Evolutionary conservation across 1,140 invertebrate genomes (phyloP).

Genomic region (Eurosta solidaginis): DNA sequence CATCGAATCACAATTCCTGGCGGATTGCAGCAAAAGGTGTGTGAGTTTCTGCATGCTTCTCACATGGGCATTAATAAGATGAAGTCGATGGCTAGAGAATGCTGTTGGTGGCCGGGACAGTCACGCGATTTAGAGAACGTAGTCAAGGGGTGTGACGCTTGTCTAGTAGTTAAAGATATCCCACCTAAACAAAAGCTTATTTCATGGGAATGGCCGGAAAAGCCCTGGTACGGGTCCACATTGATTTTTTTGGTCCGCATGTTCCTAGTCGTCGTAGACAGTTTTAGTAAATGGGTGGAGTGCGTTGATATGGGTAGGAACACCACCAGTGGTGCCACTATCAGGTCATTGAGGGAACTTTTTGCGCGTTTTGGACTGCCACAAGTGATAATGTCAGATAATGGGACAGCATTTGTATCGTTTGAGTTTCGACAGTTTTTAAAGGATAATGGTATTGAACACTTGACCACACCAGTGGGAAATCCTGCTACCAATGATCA

Average conservation of each 20-base stretch:
- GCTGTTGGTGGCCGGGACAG: not conserved
- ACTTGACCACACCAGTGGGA: conserved; percentile 44
- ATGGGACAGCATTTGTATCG: conserved; percentile 39
- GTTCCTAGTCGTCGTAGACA: no score
- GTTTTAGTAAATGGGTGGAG: conserved; percentile 13
- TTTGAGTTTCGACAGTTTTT: conserved; percentile 7
- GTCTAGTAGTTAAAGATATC: not conserved
- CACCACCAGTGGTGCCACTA: not conserved
- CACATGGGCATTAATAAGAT: conserved; percentile 14
- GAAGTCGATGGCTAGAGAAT: no score
- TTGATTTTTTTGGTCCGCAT: conserved; percentile 31
- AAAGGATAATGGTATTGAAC: conserved; percentile 41
- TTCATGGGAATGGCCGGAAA: not conserved
- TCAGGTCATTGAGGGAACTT: conserved; percentile 21
- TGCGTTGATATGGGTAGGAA: no score
- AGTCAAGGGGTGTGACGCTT: not conserved
- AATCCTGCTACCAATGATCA: conserved; percentile 54
- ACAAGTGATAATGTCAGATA: conserved; percentile 40
- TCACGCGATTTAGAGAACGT: not conserved
- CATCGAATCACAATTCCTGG: not conserved
- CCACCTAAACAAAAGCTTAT: not conserved
- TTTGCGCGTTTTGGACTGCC: conserved; percentile 36
- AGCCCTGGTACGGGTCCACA: not conserved
- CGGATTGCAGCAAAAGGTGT: not conserved
- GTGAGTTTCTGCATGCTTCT: not conserved